Percentiles rank a stretch among this genome's conserved stretches.
Conservation (phyloP, 2,888 invertebrate genomes). For the Mycalesis mineus region DNA sequence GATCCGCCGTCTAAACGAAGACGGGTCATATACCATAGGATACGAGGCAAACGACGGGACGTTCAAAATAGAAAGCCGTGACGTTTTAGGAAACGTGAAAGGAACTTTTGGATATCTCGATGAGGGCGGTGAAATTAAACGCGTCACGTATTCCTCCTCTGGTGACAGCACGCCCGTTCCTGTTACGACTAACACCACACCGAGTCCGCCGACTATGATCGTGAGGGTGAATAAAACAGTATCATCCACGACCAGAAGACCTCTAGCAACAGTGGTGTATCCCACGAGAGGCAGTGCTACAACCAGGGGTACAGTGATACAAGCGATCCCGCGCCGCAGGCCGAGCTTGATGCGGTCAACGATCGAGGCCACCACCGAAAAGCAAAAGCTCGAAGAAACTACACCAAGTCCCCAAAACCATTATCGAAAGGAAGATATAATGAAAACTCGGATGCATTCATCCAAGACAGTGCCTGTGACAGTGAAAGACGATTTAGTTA, state of each 20-base stretch:
- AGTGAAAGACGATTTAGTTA: constrained; percentile 55
- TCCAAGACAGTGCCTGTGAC: constrained; percentile 55
- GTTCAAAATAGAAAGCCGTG: constrained; percentile 90
- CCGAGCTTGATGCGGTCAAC: constrained; percentile 52
- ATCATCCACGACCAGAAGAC: constrained; percentile 76
- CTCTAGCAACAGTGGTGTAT: constrained; percentile 68
- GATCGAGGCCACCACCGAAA: constrained; percentile 50
- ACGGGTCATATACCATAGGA: constrained; percentile 90
- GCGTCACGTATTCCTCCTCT: constrained; percentile 83
- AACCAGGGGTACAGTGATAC: constrained; percentile 80
- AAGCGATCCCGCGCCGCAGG: constrained; percentile 80
- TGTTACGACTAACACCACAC: constrained; percentile 54
- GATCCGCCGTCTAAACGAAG: constrained; percentile 87
- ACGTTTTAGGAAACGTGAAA: constrained; percentile 87
- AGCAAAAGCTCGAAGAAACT: constrained; percentile 49
- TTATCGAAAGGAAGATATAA: constrained; percentile 58
- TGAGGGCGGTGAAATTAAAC: constrained; percentile 85
- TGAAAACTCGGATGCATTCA: constrained; percentile 53
- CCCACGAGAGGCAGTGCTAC: constrained; percentile 76
- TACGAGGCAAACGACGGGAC: constrained; percentile 92
- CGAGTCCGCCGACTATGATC: constrained; percentile 65
- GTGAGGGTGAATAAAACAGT: constrained; percentile 70
- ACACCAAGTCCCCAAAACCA: constrained; percentile 56
- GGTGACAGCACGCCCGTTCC: constrained; percentile 68
- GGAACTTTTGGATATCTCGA: constrained; percentile 91